phyloP scores from a whole-genome alignment of 2,113 vertebrate species.

The Coracopsis vasa region DNA sequence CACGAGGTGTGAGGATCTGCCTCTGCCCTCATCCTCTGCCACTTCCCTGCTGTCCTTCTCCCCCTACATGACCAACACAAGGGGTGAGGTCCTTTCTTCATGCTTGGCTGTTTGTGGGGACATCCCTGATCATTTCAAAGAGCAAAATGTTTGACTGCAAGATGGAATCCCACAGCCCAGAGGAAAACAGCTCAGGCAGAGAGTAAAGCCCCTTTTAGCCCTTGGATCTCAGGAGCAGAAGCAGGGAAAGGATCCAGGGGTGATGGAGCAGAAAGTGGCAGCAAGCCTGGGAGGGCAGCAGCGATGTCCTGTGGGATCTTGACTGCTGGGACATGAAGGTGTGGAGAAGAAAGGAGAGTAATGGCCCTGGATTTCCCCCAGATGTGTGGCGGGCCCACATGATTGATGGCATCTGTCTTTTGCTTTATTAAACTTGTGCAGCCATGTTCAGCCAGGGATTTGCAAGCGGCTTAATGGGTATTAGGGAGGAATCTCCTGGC shows the following conservation, averaged over 20 bases:
- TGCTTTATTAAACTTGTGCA: conserved; percentile 79
- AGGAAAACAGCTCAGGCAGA: fast-evolving
- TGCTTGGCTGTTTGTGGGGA: fast-evolving
- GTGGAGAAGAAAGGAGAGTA: conserved; percentile 34
- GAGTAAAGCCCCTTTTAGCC: not conserved
- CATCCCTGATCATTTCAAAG: not conserved
- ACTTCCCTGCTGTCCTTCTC: not conserved
- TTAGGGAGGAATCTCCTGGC: conserved; percentile 74
- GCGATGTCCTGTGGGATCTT: not conserved
- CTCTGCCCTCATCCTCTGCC: not conserved
- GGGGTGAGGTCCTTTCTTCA: not conserved
- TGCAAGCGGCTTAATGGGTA: conserved; percentile 81
- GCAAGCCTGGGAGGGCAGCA: not conserved
- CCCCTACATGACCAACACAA: fast-evolving
- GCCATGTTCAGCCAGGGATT: conserved; percentile 75
- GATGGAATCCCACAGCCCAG: not conserved
- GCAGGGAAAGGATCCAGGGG: fast-evolving
- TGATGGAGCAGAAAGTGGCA: not conserved
- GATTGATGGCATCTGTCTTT: conserved; percentile 82
- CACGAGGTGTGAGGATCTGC: not conserved
- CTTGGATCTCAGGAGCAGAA: not conserved
- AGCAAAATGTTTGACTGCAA: fast-evolving
- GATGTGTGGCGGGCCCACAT: conserved; percentile 53
- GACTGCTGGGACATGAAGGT: conserved; percentile 18
- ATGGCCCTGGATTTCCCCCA: conserved; percentile 59